Conservation (phyloP, 1,140 invertebrate genomes). For the Popillia japonica region DNA sequence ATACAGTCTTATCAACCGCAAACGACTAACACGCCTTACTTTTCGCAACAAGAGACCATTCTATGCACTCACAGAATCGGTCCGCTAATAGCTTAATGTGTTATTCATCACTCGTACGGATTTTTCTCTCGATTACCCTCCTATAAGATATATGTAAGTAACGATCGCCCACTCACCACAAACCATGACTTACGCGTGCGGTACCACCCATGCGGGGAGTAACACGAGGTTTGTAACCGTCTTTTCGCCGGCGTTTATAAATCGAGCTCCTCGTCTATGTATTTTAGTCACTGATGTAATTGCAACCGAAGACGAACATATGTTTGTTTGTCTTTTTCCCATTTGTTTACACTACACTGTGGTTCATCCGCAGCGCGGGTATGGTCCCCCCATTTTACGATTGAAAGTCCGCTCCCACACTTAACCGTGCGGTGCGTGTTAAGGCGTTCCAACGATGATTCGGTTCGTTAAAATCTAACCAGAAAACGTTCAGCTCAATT, state of each 20-base stretch:
- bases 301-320: conserved; percentile 25
- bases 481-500: not conserved
- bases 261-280: not conserved
- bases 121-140: conserved; percentile 10
- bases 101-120: conserved; percentile 15
- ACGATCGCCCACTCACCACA: conserved; percentile 13
- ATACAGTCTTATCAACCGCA: not conserved
- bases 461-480: conserved; percentile 15
- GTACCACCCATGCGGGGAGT: not conserved
- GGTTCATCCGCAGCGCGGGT: not conserved
- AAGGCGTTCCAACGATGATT: not conserved
- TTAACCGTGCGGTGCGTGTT: not conserved
- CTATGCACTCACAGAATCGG: not conserved
- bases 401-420: conserved; percentile 9
- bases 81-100: conserved; percentile 20
- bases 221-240: not conserved
- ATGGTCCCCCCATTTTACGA: conserved; percentile 6
- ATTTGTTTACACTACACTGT: conserved; percentile 26
- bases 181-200: not conserved
- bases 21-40: not conserved
- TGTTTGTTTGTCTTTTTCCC: conserved; percentile 28
- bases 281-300: conserved; percentile 31
- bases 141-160: no score
- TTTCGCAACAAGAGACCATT: not conserved
- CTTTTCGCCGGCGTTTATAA: not conserved